phyloP scores from a whole-genome alignment of 2,797 vertebrate genomes.

The Avahi laniger region DNA sequence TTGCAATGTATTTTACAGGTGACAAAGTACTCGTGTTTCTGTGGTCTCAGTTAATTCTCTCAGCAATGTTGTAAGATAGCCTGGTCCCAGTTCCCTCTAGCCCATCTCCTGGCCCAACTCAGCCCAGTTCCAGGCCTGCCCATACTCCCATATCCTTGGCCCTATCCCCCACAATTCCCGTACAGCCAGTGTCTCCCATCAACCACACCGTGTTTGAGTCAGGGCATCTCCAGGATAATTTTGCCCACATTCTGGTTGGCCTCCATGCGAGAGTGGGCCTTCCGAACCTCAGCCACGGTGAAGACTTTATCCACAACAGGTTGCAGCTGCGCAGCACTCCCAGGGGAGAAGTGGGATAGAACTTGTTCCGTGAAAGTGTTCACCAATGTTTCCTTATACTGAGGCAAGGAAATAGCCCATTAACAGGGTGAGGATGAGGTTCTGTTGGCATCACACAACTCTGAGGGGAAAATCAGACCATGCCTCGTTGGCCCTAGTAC shows the following conservation, averaged over 20 bases:
- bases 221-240: slow-evolving; percentile 85
- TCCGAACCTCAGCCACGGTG: slow-evolving; percentile 81
- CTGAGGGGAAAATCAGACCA: background rate
- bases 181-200: background rate
- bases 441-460: background rate
- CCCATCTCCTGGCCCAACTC: background rate
- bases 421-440: background rate
- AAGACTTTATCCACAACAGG: slow-evolving; percentile 87
- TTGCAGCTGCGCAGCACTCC: slow-evolving; percentile 69
- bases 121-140: background rate
- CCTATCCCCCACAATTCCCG: background rate
- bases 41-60: background rate
- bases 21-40: background rate
- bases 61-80: background rate
- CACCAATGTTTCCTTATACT: slow-evolving; percentile 90
- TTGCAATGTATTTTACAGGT: background rate
- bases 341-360: slow-evolving; percentile 83
- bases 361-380: slow-evolving; percentile 82
- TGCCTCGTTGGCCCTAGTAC: too few species aligned
- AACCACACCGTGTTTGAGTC: background rate
- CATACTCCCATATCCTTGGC: background rate
- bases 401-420: background rate
- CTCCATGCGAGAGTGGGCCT: slow-evolving; percentile 89
- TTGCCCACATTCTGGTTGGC: slow-evolving; percentile 89
- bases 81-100: background rate